phyloP scores from a whole-genome alignment of 2,888 invertebrate genomes.

The Notodonta ziczac region DNA sequence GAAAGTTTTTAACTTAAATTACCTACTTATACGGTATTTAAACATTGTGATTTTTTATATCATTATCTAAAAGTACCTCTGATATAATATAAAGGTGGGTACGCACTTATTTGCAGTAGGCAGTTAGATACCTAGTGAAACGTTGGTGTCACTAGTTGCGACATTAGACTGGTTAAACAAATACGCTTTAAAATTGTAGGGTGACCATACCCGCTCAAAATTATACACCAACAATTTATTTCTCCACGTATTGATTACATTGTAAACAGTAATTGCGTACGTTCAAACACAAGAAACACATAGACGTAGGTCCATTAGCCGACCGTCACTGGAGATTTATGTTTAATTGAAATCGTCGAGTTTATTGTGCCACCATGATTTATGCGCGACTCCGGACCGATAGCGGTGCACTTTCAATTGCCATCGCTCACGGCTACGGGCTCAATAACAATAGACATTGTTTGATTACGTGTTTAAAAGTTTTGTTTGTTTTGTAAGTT shows the following conservation, averaged over 20 bases:
- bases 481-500: slow-evolving; percentile 11
- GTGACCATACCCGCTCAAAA: background rate
- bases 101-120: too few relatives aligned
- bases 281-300: slow-evolving; percentile 42
- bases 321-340: slow-evolving; percentile 75
- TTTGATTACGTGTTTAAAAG: slow-evolving; percentile 52
- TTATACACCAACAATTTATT: background rate
- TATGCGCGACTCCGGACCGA: slow-evolving; percentile 51
- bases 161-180: too few relatives aligned
- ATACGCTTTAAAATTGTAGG: too few relatives aligned
- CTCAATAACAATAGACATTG: slow-evolving; percentile 63
- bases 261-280: slow-evolving; percentile 16
- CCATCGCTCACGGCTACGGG: slow-evolving; percentile 57
- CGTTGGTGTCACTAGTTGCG: too few relatives aligned
- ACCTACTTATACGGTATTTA: too few relatives aligned
- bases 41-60: too few relatives aligned
- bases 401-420: slow-evolving; percentile 45
- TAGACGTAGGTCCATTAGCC: slow-evolving; percentile 70
- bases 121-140: too few relatives aligned
- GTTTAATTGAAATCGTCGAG: slow-evolving; percentile 80
- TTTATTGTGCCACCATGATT: slow-evolving; percentile 77
- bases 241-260: slow-evolving; percentile 4
- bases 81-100: too few relatives aligned
- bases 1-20: too few relatives aligned
- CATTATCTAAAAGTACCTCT: too few relatives aligned